Evolutionary conservation across 1,140 invertebrate genomes (phyloP).

Genomic region (Sycophaga agraensis): DNA sequence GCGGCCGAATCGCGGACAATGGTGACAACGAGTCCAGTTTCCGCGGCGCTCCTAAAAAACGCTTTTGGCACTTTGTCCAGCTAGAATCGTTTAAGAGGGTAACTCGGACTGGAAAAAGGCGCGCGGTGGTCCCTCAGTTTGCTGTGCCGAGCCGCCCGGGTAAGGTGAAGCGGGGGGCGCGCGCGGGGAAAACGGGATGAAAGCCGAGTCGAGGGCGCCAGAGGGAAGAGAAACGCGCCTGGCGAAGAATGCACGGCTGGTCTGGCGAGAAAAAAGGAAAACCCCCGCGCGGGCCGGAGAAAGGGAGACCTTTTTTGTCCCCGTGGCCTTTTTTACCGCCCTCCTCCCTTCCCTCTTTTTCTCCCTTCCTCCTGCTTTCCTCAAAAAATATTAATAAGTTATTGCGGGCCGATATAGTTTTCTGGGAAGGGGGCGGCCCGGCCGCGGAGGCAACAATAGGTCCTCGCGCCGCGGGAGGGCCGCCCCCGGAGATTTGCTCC

Average conservation of each 20-base stretch:
- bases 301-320: slow-evolving; percentile 31
- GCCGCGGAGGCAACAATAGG: slow-evolving; percentile 45
- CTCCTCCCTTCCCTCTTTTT: neutral
- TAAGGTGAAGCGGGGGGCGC: neutral
- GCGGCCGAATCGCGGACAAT: no score
- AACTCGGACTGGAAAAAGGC: no score
- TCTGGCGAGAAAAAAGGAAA: slow-evolving; percentile 27
- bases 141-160: no score
- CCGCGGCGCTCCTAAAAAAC: no score
- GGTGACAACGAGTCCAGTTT: no score
- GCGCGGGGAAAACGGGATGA: neutral
- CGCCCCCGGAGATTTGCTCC: slow-evolving; percentile 39
- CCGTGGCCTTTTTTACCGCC: neutral
- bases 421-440: slow-evolving; percentile 37
- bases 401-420: slow-evolving; percentile 52
- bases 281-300: slow-evolving; percentile 13
- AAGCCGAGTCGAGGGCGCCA: no score
- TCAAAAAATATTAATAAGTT: slow-evolving; percentile 56
- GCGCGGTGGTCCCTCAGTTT: no score
- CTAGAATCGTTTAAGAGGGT: no score
- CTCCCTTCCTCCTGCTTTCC: slow-evolving; percentile 29
- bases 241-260: slow-evolving; percentile 22
- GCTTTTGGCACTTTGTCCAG: no score
- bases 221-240: neutral
- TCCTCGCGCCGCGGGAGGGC: slow-evolving; percentile 48